Evolutionary conservation across 2,113 vertebrate species (phyloP).

Genomic region (Urocolius indicus): DNA sequence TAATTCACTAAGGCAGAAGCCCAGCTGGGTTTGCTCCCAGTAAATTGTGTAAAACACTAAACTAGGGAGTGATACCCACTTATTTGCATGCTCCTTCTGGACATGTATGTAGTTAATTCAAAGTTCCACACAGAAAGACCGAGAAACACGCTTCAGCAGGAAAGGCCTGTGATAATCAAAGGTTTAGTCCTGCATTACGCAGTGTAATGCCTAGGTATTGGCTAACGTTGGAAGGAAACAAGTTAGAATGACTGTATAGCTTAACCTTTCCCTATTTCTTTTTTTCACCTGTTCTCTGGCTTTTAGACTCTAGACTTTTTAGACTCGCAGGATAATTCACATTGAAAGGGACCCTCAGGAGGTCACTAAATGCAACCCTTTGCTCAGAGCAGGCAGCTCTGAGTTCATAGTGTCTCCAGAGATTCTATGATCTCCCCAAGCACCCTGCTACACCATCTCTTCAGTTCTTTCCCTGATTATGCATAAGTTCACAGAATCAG

Average conservation of each 20-base stretch:
- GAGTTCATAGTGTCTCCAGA: background rate
- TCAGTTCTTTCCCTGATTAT: background rate
- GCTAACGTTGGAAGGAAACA: background rate
- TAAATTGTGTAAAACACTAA: background rate
- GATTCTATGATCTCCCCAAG: background rate
- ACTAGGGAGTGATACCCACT: background rate
- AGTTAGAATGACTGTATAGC: background rate
- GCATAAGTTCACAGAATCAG: background rate
- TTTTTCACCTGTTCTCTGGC: background rate
- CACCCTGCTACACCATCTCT: background rate
- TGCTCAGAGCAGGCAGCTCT: background rate
- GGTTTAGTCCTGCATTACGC: background rate
- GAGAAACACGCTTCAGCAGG: background rate
- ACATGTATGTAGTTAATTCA: background rate
- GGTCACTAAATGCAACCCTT: background rate
- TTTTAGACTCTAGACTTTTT: no score
- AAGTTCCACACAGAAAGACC: background rate
- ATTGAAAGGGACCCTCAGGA: background rate
- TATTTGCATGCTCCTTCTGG: background rate
- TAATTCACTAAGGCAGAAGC: background rate
- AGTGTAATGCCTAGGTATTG: background rate
- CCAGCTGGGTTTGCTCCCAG: background rate
- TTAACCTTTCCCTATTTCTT: background rate
- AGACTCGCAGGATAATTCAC: background rate
- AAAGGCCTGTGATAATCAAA: background rate